Base-by-base conservation (phyloP, 1,140 invertebrate genomes). In the Coelopa frigida region DNA sequence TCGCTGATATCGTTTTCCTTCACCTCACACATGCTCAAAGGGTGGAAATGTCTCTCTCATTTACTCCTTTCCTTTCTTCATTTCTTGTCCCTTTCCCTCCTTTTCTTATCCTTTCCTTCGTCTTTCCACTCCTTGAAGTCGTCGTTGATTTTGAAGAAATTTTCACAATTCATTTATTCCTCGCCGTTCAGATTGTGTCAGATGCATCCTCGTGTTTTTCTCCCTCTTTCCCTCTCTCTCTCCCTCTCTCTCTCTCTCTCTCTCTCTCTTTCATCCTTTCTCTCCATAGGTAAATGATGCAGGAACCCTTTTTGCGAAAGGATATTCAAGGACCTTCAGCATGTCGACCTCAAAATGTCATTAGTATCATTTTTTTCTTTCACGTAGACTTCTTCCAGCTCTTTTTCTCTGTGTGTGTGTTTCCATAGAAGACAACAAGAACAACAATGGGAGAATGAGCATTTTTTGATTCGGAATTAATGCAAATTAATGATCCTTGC, bases 381-480 rank as follows among this genome's bases (percentile, higher is more conserved):
- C 11, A 14, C 17, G 14, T 35, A 21, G 42, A n/a, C 39, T 35
- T 40, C 3, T 40, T 18, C 17, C 24, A 22, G 10, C 20, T 27
- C 23, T 31, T 31, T 24, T 31, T 44, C 38, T 50, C 49, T 49
- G 47, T 24, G 50, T 50, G 48, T 54, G 47, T n/a, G n/a, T n/a
- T n/a, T n/a, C n/a, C n/a, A n/a, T n/a, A n/a, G n/a, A n/a, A n/a
- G n/a, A n/a, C n/a, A n/a, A n/a, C n/a, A n/a, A n/a, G n/a, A n/a
- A 52, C 53, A 61, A 56, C 61, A 59, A 59, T 62, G 57, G 56
- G 58, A 54, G 36, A 59, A 59, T 62, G 52, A 31, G 49, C 51
- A 58, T 63, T 61, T 49, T 55, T 57, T 63, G 61, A 63, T 63
- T 55, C 43, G 61, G 61, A 63, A 63, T 63, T 63, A 63, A 63